phyloP scores from a whole-genome alignment of 1,140 invertebrate genomes.

The Drosophila pachea region DNA sequence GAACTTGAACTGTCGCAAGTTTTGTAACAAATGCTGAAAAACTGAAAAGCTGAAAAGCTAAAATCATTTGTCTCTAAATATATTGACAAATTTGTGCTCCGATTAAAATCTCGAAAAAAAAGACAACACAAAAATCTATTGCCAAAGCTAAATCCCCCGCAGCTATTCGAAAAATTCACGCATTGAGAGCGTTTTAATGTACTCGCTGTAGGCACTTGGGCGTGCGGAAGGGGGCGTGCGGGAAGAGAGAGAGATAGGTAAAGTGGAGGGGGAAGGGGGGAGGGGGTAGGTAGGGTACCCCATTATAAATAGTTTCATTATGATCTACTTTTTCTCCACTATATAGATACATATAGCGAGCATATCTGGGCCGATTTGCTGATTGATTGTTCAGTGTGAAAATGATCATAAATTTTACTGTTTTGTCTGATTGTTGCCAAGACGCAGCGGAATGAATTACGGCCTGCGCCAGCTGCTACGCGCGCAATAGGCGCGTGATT shows the following conservation, averaged over 20 bases:
- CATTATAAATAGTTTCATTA: constrained; percentile 58
- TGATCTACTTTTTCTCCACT: constrained; percentile 32
- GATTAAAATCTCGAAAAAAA: constrained; percentile 62
- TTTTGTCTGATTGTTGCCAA: constrained; percentile 30
- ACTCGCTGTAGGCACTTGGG: constrained; percentile 18
- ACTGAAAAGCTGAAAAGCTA: constrained; percentile 33
- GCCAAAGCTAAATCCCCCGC: constrained; percentile 21
- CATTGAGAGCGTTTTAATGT: constrained; percentile 61
- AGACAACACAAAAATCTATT: background rate
- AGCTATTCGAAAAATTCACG: constrained; percentile 48
- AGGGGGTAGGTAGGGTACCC: background rate
- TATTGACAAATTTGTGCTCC: constrained; percentile 70
- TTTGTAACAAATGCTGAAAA: constrained; percentile 30
- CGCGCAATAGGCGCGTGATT: background rate
- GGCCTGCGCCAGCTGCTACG: constrained; percentile 20
- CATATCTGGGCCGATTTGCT: constrained; percentile 48
- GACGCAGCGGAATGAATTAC: constrained; percentile 26
- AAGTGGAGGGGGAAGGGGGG: no score
- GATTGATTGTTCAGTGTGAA: constrained; percentile 69
- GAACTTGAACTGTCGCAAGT: constrained; percentile 69
- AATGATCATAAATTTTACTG: constrained; percentile 60
- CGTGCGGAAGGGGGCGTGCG: no score
- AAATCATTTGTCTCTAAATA: constrained; percentile 57
- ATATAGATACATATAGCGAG: constrained; percentile 13
- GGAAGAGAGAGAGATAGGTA: no score